phyloP scores from a whole-genome alignment of 2,888 invertebrate genomes.

The Noctuana brunneofusca region DNA sequence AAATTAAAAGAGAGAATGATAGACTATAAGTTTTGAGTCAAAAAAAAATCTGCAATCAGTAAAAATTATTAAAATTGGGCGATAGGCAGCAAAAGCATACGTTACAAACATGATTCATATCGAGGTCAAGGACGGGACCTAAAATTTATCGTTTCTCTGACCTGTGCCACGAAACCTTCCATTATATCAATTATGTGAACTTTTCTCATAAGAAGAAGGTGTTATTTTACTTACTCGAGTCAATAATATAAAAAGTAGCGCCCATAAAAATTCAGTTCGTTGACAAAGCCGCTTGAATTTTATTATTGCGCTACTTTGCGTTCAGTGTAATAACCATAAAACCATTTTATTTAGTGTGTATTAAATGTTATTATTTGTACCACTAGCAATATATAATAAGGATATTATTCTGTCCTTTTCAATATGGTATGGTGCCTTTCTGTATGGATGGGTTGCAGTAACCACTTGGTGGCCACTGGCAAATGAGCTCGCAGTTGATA shows the following conservation, averaged over 20 bases:
- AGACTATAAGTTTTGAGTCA: background rate
- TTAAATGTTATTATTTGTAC: constrained; percentile 15
- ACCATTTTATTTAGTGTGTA: constrained; percentile 15
- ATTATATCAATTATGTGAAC: constrained; percentile 17
- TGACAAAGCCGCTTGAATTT: constrained; percentile 1
- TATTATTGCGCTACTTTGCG: constrained; percentile 23
- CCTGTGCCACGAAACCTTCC: constrained; percentile 9
- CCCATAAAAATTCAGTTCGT: constrained; percentile 19
- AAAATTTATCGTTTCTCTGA: constrained; percentile 20
- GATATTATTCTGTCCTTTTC: too few relatives aligned
- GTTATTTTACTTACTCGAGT: constrained; percentile 7
- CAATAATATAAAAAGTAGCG: background rate
- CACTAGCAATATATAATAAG: too few relatives aligned
- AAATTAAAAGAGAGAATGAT: background rate
- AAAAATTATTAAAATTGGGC: background rate
- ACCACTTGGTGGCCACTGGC: too few relatives aligned
- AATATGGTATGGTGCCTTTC: too few relatives aligned
- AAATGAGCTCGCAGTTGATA: too few relatives aligned
- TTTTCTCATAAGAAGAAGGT: constrained; percentile 14
- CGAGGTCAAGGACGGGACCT: constrained; percentile 12
- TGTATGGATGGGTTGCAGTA: too few relatives aligned
- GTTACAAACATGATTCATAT: constrained; percentile 6
- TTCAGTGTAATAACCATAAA: constrained; percentile 23
- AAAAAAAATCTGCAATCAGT: background rate
- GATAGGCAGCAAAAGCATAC: background rate